Evolutionary conservation across 2,113 vertebrate genomes (phyloP).

Genomic region (Pipra filicauda): DNA sequence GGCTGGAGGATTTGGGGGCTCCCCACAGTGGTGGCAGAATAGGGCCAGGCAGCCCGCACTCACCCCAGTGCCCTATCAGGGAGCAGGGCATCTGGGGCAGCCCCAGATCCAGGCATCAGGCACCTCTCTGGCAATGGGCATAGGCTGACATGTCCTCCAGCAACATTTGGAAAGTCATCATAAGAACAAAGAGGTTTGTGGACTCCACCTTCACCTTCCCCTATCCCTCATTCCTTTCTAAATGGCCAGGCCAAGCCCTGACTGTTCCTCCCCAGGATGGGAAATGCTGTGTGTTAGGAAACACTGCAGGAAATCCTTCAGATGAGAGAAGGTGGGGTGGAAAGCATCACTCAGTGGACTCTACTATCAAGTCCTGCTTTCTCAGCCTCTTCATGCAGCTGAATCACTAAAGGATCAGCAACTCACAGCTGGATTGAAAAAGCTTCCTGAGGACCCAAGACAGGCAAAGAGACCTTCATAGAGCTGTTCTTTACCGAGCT

Average conservation of each 20-base stretch:
- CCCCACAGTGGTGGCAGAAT: neutral
- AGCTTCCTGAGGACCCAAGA: neutral
- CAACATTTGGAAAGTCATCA: neutral
- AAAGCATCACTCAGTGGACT: neutral
- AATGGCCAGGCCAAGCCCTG: accelerated
- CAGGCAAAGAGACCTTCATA: neutral
- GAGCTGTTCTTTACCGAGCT: neutral
- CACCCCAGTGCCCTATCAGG: neutral
- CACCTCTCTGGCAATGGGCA: neutral
- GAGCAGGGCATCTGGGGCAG: neutral
- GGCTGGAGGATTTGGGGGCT: neutral
- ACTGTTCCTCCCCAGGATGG: neutral
- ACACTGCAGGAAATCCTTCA: neutral
- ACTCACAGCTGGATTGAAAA: neutral
- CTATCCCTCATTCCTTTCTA: neutral
- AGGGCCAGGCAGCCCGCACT: neutral
- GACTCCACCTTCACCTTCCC: neutral
- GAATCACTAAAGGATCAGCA: neutral
- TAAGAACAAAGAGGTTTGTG: neutral
- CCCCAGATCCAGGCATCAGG: neutral
- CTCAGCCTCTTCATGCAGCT: neutral
- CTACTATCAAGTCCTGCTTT: neutral
- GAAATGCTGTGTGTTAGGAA: neutral
- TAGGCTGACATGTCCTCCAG: neutral
- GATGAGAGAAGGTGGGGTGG: neutral